Base-by-base conservation (phyloP, 2,113 vertebrate genomes). In the Columba janthina region DNA sequence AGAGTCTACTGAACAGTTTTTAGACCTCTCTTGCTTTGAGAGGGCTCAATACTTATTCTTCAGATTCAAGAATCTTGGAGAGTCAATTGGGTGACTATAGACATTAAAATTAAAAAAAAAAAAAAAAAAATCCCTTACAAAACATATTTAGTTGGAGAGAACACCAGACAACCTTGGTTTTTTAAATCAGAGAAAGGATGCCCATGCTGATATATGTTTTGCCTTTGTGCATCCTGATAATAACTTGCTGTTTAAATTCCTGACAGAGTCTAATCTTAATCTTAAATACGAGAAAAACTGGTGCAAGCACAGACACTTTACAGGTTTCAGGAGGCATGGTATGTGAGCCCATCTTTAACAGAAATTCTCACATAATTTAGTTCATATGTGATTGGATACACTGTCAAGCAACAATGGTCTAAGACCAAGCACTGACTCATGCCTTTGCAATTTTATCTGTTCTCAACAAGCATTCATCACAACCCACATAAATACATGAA, bases 51-150 rank as follows among this genome's bases (percentile, higher is more conserved):
- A 53, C 1, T 14, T 44, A 46, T 28, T 53, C 12, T 61, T 16
- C 26, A 3, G 8, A 53, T 13, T 34, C 5, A 89, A 81, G 51
- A 77, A 26, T 56, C 4, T 58, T 78, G 17, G 31, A 28, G 3
- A 7, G 2, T 51, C 8, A 2, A 1, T 50, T 54, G 10, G 2
- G 5, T 69, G 48, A 56, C 3, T 26, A 16, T 1, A 44, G 21
- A 65, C 3, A 56, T 34, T 42, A 1, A 24, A 76, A 48, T 60
- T 28, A 15, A 3, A 50, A 29, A 16, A 28, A 40, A 8, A 38
- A 38, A 12, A 38, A 40, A 20, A 42, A 28, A 40, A 6, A 26
- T 3, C 10, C 5, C 4, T 9, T 17, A 46, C 19, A 17, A 44
- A 83, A 67, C 5, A 5, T 56, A 28, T 13, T 69, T 20, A 56